Evolutionary conservation across 2,797 vertebrate genomes (phyloP).

Genomic region (Eremophila alpestris): DNA sequence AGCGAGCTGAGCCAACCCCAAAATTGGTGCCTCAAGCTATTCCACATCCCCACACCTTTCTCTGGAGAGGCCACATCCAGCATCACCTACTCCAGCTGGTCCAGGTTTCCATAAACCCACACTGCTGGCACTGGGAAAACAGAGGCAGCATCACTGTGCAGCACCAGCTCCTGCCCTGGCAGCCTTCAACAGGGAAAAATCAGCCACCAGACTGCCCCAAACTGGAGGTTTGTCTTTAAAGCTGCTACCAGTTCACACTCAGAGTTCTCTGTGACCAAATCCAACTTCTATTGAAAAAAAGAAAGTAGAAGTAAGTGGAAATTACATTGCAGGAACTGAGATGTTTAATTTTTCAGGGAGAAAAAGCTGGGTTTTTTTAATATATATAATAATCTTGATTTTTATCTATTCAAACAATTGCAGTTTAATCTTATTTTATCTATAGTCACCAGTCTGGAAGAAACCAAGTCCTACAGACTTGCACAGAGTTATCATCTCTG

Average conservation of each 20-base stretch:
- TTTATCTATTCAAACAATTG: background rate
- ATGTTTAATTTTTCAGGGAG: background rate
- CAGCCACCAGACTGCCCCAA: background rate
- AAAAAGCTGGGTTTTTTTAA: background rate
- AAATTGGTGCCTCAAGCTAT: fast-evolving
- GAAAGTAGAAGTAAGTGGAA: background rate
- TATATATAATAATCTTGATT: background rate
- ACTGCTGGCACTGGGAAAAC: fast-evolving
- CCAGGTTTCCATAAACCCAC: fast-evolving
- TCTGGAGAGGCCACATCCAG: background rate
- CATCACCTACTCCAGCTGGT: fast-evolving
- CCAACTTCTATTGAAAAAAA: background rate
- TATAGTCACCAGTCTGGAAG: background rate
- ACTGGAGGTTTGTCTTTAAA: background rate
- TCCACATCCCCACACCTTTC: background rate
- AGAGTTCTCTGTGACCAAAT: background rate
- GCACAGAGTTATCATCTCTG: background rate
- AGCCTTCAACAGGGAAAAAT: background rate
- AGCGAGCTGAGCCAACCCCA: background rate
- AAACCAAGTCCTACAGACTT: background rate
- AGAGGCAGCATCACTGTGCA: fast-evolving
- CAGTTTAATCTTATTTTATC: background rate
- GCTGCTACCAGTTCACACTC: background rate
- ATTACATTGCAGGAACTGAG: background rate
- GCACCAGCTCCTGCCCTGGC: background rate